phyloP scores from a whole-genome alignment of 35 echinoderm and acorn worm genomes.

The Eucidaris tribuloides region DNA sequence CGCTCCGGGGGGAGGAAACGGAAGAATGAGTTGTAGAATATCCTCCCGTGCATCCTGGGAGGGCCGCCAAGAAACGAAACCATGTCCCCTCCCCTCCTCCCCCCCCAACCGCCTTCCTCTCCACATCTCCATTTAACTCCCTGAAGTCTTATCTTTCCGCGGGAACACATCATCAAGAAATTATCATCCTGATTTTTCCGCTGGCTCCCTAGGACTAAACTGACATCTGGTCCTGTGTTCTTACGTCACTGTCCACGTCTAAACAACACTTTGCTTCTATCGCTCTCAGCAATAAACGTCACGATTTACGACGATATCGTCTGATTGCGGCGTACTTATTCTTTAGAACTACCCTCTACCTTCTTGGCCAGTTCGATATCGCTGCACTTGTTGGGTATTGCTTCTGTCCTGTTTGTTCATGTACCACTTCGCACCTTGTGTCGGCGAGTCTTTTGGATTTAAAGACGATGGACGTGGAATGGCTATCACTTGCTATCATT shows the following conservation, averaged over 20 bases:
- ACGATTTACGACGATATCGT: slow-evolving; percentile 35
- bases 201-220: not conserved
- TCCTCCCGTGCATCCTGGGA: too few species aligned
- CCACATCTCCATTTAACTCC: too few species aligned
- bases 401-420: too few species aligned
- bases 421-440: too few species aligned
- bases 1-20: too few species aligned
- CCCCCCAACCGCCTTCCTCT: slow-evolving; percentile 15
- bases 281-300: not conserved
- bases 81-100: slow-evolving; percentile 43
- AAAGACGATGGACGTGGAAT: too few species aligned
- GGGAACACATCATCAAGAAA: slow-evolving; percentile 74
- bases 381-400: not conserved
- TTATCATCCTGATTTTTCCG: slow-evolving; percentile 47
- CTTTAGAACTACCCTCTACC: not conserved
- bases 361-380: slow-evolving; percentile 2
- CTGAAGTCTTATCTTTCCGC: slow-evolving; percentile 32
- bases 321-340: slow-evolving; percentile 8
- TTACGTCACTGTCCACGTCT: not conserved
- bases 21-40: too few species aligned
- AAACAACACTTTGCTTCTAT: not conserved
- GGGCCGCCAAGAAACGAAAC: too few species aligned
- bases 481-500: too few species aligned
- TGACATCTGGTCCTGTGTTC: not conserved
- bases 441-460: too few species aligned